A percentile compares a stretch with the other conserved stretches of the same genome.
phyloP scores from a whole-genome alignment of 2,113 vertebrate genomes.

The human (Homo sapiens) region DNA sequence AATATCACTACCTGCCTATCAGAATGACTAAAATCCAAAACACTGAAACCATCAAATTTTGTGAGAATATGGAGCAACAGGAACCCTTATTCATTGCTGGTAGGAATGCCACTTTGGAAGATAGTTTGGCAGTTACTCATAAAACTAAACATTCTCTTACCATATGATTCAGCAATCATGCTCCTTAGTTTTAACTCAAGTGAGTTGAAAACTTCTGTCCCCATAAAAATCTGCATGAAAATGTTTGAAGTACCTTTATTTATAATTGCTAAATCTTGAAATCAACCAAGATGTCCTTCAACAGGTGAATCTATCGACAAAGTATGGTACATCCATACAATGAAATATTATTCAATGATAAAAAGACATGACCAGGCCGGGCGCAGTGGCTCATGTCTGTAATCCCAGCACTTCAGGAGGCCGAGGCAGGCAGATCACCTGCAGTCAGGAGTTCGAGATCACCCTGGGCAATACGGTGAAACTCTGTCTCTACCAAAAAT shows the following conservation, averaged over 20 bases:
- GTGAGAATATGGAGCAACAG: not conserved
- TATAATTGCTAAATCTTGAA: not conserved
- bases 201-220: not conserved
- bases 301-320: not conserved
- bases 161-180: not conserved
- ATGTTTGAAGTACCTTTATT: not conserved
- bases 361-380: not conserved
- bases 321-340: not conserved
- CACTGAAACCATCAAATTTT: not conserved
- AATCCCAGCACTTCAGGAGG: no score
- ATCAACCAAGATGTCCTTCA: not conserved
- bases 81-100: not conserved
- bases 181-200: not conserved
- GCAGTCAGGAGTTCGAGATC: no score
- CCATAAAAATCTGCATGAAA: not conserved
- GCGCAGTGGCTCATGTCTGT: no score
- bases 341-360: not conserved
- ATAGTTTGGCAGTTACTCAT: not conserved
- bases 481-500: no score
- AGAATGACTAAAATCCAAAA: not conserved
- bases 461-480: no score
- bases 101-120: not conserved
- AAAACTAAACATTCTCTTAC: not conserved
- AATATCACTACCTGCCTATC: not conserved
- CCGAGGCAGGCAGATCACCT: accelerated